Evolutionary conservation across 2,797 vertebrate genomes (phyloP).

Genomic region (Syndactyla subalaris): DNA sequence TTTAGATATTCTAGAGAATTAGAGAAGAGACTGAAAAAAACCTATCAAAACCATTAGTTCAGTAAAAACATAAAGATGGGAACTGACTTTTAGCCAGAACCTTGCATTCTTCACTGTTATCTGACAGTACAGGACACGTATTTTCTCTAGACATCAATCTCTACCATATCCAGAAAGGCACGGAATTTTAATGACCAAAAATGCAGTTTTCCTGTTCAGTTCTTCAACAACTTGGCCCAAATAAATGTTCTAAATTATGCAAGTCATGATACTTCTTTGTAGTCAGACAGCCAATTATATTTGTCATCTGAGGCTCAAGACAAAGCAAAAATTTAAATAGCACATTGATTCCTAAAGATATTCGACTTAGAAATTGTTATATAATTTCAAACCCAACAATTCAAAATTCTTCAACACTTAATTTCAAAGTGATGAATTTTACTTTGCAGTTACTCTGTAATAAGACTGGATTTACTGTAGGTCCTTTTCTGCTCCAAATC

Average conservation of each 20-base stretch:
- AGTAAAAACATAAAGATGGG: not conserved
- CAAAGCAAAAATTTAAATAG: not conserved
- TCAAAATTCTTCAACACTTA: not conserved
- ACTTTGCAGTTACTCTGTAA: not conserved
- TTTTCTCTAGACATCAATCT: not conserved
- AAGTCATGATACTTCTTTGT: not conserved
- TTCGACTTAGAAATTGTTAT: not conserved
- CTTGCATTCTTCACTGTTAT: not conserved
- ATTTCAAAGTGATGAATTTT: not conserved
- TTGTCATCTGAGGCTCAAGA: not conserved
- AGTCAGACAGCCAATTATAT: not conserved
- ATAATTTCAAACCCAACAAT: not conserved
- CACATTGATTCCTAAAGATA: not conserved
- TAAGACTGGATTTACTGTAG: not conserved
- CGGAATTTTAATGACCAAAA: not conserved
- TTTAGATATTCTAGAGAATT: not conserved
- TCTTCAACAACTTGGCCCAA: not conserved
- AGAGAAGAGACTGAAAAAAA: not conserved
- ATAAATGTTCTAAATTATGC: not conserved
- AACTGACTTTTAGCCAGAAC: not conserved
- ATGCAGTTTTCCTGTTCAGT: not conserved
- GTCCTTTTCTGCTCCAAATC: rapidly evolving
- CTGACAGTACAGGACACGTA: not conserved
- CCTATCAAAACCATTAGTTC: not conserved
- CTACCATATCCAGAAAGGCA: not conserved